Conservation (phyloP, 2,888 invertebrate species). For the Octonoba sinensis region DNA sequence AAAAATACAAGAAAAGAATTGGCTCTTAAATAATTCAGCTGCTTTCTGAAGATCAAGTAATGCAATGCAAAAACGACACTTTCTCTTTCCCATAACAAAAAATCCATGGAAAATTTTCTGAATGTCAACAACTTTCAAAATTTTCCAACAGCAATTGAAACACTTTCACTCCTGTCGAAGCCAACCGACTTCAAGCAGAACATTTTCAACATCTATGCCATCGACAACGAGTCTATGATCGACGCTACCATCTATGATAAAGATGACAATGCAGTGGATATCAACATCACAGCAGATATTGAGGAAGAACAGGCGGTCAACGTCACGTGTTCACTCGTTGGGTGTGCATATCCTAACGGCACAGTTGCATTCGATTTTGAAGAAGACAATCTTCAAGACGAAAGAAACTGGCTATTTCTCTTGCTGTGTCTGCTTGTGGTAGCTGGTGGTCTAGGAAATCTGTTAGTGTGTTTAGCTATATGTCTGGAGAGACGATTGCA, state of each 20-base stretch:
- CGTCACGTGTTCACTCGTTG: constrained; percentile 5
- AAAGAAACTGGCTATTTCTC: constrained; percentile 85
- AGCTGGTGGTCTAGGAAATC: constrained; percentile 90
- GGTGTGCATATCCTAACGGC: constrained; percentile 10
- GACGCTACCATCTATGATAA: constrained; percentile 27
- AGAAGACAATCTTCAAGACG: not conserved
- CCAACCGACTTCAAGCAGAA: not conserved
- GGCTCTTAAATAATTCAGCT: too few species aligned
- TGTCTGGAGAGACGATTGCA: constrained; percentile 89
- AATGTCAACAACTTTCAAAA: not conserved
- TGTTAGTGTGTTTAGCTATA: constrained; percentile 93
- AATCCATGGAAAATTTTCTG: constrained; percentile 5
- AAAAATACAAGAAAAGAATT: too few species aligned
- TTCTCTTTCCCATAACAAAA: not conserved
- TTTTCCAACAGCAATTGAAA: not conserved
- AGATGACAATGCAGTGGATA: constrained; percentile 24
- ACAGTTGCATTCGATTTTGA: not conserved
- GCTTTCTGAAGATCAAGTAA: not conserved
- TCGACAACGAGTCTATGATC: constrained; percentile 32
- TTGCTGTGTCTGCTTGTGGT: constrained; percentile 88
- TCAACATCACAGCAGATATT: constrained; percentile 43
- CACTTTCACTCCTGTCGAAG: not conserved
- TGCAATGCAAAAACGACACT: not conserved
- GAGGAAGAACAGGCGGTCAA: constrained; percentile 14
- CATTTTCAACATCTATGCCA: constrained; percentile 13